These are phyloP conservation scores for Pectinophora gossypiella DNA, from an alignment of 1,140 invertebrate genomes.

Conservation along the genomic window DNA sequence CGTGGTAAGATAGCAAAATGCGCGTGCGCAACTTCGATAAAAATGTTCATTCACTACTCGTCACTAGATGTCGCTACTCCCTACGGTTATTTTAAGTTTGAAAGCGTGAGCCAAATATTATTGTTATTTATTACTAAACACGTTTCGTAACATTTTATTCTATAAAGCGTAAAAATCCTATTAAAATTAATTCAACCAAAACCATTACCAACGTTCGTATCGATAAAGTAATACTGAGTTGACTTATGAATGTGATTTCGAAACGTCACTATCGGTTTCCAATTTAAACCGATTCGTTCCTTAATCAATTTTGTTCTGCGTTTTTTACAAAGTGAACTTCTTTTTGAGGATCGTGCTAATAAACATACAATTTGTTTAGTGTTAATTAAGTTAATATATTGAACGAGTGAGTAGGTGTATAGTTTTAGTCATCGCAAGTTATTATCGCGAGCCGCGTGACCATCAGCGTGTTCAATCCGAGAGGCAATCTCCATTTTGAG, in stretches of 20 bases:
- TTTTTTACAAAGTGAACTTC: slow-evolving; percentile 55
- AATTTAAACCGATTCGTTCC: slow-evolving; percentile 75
- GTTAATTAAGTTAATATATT: slow-evolving; percentile 31
- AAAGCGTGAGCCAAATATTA: slow-evolving; percentile 5
- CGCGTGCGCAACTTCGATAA: slow-evolving; percentile 39
- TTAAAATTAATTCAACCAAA: slow-evolving; percentile 74
- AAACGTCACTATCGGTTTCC: slow-evolving; percentile 73
- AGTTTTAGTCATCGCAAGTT: slow-evolving; percentile 20
- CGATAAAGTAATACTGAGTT: slow-evolving; percentile 69
- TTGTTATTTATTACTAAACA: slow-evolving; percentile 60
- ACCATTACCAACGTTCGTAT: slow-evolving; percentile 68
- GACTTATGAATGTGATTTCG: slow-evolving; percentile 74
- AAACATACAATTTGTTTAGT: slow-evolving; percentile 46
- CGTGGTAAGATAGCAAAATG: slow-evolving; percentile 14
- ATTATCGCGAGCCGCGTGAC: slow-evolving; percentile 39
- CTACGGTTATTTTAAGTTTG: slow-evolving; percentile 17
- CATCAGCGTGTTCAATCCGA: slow-evolving; percentile 34
- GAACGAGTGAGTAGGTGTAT: slow-evolving; percentile 15
- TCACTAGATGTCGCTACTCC: slow-evolving; percentile 40
- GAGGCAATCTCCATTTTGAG: slow-evolving; percentile 57
- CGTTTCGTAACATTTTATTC: slow-evolving; percentile 71
- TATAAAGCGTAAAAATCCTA: slow-evolving; percentile 71
- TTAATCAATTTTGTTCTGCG: slow-evolving; percentile 69
- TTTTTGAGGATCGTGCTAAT: slow-evolving; percentile 48
- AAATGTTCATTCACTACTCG: slow-evolving; percentile 3